Percentiles rank a stretch among this genome's conserved stretches.
These are phyloP conservation scores for Scortum barcoo DNA, from an alignment of 2,113 vertebrate genomes.

Conservation along the genomic window DNA sequence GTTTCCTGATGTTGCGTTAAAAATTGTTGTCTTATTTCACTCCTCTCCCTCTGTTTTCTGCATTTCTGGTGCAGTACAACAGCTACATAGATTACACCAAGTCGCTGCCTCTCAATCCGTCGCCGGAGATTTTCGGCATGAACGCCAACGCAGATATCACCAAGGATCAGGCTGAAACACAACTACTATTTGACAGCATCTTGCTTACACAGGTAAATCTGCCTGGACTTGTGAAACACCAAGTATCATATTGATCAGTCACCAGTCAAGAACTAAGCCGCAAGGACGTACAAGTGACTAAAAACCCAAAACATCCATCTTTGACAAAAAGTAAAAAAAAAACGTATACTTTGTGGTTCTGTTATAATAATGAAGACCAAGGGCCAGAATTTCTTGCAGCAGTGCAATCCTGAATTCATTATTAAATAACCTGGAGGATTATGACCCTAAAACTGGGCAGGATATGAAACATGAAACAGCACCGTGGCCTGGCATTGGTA, in stretches of 20 bases:
- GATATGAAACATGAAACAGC: not conserved
- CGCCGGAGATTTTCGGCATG: conserved; percentile 91
- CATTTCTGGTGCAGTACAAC: conserved; percentile 80
- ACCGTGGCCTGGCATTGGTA: not conserved
- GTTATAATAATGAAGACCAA: not conserved
- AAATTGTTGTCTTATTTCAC: conserved; percentile 35
- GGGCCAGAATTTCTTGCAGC: not conserved
- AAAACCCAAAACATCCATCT: not conserved
- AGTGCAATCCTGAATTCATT: not conserved
- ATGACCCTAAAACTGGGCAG: not conserved
- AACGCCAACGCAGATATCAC: conserved; percentile 91
- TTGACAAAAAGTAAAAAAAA: not conserved
- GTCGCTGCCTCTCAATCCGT: conserved; percentile 87
- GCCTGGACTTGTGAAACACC: not conserved
- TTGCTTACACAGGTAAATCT: conserved; percentile 89
- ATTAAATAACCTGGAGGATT: conserved; percentile 4
- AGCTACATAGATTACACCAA: conserved; percentile 90
- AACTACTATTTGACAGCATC: conserved; percentile 89
- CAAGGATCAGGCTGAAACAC: conserved; percentile 91
- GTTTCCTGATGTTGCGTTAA: conserved; percentile 67
- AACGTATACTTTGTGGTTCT: not conserved
- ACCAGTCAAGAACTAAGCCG: not conserved
- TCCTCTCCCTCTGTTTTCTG: conserved; percentile 22
- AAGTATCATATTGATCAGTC: not conserved
- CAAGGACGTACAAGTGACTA: not conserved